phyloP scores from a whole-genome alignment of 2,797 vertebrate genomes.

The Momotus momota region DNA sequence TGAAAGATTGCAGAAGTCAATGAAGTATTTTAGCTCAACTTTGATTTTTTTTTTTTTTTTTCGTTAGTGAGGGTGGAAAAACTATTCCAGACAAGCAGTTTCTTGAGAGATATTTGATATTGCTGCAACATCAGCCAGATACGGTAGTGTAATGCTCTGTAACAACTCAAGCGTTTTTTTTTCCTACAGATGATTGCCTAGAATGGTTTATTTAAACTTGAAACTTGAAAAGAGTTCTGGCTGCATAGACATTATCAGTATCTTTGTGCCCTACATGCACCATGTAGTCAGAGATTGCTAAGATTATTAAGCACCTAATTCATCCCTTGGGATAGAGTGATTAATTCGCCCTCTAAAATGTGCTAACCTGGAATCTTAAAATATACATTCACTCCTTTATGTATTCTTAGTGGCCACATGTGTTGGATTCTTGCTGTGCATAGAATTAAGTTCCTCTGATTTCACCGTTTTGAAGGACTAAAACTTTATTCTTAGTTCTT shows the following conservation, averaged over 20 bases:
- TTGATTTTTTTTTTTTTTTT: neutral
- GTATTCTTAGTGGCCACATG: neutral
- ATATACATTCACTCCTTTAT: neutral
- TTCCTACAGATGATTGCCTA: neutral
- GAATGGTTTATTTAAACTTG: constrained; percentile 61
- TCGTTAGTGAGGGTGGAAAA: constrained; percentile 38
- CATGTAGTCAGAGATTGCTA: neutral
- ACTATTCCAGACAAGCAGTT: constrained; percentile 30
- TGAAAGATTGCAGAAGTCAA: neutral
- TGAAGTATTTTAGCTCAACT: constrained; percentile 6
- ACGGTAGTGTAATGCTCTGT: neutral
- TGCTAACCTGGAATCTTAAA: constrained; percentile 34
- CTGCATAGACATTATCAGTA: constrained; percentile 1
- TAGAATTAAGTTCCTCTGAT: neutral
- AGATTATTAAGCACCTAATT: constrained; percentile 48
- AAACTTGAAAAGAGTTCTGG: constrained; percentile 45
- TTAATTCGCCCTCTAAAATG: constrained; percentile 54
- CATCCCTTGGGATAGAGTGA: constrained; percentile 6
- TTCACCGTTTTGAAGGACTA: neutral
- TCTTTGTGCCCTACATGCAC: neutral
- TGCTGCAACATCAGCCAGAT: neutral
- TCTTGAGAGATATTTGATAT: constrained; percentile 46
- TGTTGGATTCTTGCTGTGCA: neutral
- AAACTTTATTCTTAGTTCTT: neutral
- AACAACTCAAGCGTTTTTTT: neutral